Evolutionary conservation across 2,113 vertebrate species (phyloP), one percentile per base, ranked within the genome.

Genomic region (Leuciscus idus): DNA sequence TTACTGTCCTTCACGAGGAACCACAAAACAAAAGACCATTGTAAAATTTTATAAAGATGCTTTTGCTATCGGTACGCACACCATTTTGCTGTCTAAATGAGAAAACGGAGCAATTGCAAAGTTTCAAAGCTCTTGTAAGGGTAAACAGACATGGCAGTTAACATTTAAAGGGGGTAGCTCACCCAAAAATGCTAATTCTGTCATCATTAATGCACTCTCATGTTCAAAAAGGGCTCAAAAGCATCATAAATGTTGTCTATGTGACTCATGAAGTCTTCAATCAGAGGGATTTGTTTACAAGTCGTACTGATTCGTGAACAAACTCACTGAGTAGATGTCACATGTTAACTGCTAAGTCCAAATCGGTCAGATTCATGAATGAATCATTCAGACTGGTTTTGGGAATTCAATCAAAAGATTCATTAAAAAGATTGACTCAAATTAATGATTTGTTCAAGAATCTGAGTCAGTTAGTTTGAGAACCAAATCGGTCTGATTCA

Each of bases 11-110:
- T 68, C 28, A 70, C 46, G 4, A 52, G 62, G 28, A 68, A 30
- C 28, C 46, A 82, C 19, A 13, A 70, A 48, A 82, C 62, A 82
- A 82, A 70, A 82, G 62, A 82, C 64, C 28, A n/a, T 52, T 52
- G 81, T 33, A 36, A 30, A 70, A 30, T 82, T 36, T n/a, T 36
- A 9, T 82, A 70, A 68, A 70, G 46, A 48, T 30, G 81, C 59
- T 70, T 82, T 30, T 82, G 81, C 36, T 33, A n/a, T 36, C 46
- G n/a, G 26, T 19, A 21, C 10, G 6, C 23, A 28, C 23, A 26
- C 57, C n/a, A 10, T 62, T 68, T 68, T 46, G 26, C 79, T 50
- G 79, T 28, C 79, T 28, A 48, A 46, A 68, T 30, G 62, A 82
- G 80, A 82, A 82, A 52, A 46, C 12, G 0, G 73, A 43, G 70